These are phyloP conservation scores for Vulpes lagopus DNA, from an alignment of 2,113 vertebrate genomes.

Conservation along the genomic window DNA sequence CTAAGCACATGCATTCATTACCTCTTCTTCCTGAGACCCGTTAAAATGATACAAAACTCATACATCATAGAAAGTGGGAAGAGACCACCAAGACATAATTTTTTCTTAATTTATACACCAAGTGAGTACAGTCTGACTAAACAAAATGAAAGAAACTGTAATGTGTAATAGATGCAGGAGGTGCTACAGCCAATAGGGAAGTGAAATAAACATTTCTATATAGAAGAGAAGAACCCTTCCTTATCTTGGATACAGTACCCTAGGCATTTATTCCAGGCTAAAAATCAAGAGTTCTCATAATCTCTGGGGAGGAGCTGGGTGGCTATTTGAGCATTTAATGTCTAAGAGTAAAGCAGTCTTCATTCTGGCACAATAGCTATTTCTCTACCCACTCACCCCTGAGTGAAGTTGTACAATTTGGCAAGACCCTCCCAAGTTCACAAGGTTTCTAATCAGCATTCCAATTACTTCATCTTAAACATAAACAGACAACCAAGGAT, in stretches of 20 bases:
- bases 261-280: not conserved
- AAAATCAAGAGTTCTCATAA: constrained; percentile 33
- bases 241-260: not conserved
- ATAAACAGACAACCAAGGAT: not conserved
- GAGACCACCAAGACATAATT: not conserved
- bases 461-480: constrained; percentile 31
- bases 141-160: constrained; percentile 12
- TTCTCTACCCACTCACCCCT: not conserved
- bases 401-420: constrained; percentile 6
- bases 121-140: not conserved
- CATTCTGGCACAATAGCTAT: not conserved
- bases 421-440: not conserved
- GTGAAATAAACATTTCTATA: not conserved
- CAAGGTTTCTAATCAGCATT: constrained; percentile 49
- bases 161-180: not conserved
- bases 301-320: not conserved
- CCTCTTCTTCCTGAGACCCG: not conserved
- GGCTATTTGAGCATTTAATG: not conserved
- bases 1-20: constrained; percentile 14
- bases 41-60: not conserved
- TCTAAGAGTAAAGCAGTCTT: constrained; percentile 43
- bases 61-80: constrained; percentile 10
- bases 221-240: not conserved
- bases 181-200: not conserved
- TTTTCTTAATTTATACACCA: not conserved